A percentile compares a stretch with the other conserved stretches of the same genome.
These are phyloP conservation scores for Drosophila tani DNA, from an alignment of 1,140 invertebrate genomes.

Conservation along the genomic window DNA sequence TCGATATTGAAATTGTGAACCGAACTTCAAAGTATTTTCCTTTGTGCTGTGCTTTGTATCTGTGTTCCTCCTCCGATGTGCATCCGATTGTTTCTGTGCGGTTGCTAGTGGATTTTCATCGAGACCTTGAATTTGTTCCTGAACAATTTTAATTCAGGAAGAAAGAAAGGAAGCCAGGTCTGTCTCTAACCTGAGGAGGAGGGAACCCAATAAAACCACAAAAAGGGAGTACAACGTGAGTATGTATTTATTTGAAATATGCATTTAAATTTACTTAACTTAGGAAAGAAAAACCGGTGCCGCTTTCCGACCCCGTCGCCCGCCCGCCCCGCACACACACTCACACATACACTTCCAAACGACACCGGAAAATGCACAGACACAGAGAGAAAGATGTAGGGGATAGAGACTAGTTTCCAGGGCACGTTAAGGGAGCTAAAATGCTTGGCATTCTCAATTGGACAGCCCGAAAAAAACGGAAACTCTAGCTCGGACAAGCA, in stretches of 20 bases:
- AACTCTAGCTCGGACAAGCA: slow-evolving; percentile 18
- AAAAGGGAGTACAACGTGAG: slow-evolving; percentile 28
- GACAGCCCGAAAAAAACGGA: slow-evolving; percentile 32
- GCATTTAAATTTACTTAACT: slow-evolving; percentile 39
- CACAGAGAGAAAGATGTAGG: slow-evolving; percentile 15
- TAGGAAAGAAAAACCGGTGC: slow-evolving; percentile 51
- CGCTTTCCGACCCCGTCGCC: slow-evolving; percentile 70
- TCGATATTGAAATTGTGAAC: slow-evolving; percentile 11
- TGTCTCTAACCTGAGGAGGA: not conserved
- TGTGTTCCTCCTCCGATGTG: not conserved
- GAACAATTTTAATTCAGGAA: not conserved
- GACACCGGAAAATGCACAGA: slow-evolving; percentile 42
- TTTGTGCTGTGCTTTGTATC: not conserved
- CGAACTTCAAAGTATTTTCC: not conserved
- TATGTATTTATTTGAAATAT: slow-evolving; percentile 47
- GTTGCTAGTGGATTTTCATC: slow-evolving; percentile 1
- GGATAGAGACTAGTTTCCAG: slow-evolving; percentile 8
- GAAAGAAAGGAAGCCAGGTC: not conserved
- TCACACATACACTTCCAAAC: slow-evolving; percentile 16
- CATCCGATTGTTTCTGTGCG: slow-evolving; percentile 11
- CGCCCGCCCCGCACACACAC: slow-evolving; percentile 49
- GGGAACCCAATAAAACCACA: not conserved
- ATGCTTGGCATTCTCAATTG: slow-evolving; percentile 71
- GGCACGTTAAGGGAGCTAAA: slow-evolving; percentile 6
- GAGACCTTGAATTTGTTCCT: not conserved